Conservation (phyloP, 2,113 vertebrate species). For the Psettodes erumei region DNA sequence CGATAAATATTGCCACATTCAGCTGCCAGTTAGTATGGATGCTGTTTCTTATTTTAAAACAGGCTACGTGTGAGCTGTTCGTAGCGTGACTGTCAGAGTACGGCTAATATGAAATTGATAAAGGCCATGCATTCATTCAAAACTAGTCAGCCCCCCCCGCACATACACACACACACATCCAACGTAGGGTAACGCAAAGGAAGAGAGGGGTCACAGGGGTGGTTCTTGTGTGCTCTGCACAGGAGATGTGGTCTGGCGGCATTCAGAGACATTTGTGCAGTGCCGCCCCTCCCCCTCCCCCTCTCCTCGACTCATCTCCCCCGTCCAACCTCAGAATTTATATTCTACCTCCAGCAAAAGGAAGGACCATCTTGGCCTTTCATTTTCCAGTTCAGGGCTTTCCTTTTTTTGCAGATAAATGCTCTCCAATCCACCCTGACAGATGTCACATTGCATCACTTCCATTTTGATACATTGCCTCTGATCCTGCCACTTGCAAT, state of each 20-base stretch:
- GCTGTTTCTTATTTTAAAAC: constrained; percentile 53
- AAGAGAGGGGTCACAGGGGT: not conserved
- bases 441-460: constrained; percentile 84
- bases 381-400: constrained; percentile 88
- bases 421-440: constrained; percentile 84
- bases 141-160: constrained; percentile 58
- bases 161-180: constrained; percentile 27
- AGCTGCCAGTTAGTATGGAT: constrained; percentile 57
- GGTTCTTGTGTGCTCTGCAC: constrained; percentile 12
- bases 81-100: constrained; percentile 38
- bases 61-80: constrained; percentile 44
- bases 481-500: constrained; percentile 85
- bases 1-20: constrained; percentile 72
- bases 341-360: constrained; percentile 75
- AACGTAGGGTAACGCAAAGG: constrained; percentile 14
- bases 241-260: constrained; percentile 50
- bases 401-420: constrained; percentile 82
- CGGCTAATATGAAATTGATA: constrained; percentile 68
- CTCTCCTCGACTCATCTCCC: constrained; percentile 58
- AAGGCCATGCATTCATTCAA: constrained; percentile 70
- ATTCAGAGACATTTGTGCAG: constrained; percentile 59
- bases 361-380: constrained; percentile 83
- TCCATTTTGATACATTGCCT: constrained; percentile 84
- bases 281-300: constrained; percentile 37
- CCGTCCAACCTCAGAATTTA: constrained; percentile 70